Percentiles rank a stretch among this genome's conserved stretches.
phyloP scores from a whole-genome alignment of 2,797 vertebrate species.

The Acropternis orthonyx region DNA sequence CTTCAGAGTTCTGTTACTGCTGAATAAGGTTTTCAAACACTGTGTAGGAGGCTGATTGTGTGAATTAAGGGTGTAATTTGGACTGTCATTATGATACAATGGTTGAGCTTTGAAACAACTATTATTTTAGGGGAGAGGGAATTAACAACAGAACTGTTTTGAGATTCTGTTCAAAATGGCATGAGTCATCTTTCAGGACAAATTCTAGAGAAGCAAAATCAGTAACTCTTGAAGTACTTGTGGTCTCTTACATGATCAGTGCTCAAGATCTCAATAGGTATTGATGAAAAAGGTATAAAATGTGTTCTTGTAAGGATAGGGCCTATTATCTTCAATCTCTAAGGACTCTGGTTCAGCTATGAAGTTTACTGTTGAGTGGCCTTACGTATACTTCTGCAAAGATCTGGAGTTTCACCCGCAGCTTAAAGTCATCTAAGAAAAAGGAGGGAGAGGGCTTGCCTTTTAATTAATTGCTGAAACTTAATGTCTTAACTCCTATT shows the following conservation, averaged over 20 bases:
- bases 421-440: neutral
- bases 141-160: neutral
- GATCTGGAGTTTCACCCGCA: neutral
- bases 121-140: neutral
- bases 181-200: neutral
- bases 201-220: neutral
- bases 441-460: accelerated
- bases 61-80: neutral
- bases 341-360: neutral
- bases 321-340: neutral
- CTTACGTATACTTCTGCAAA: neutral
- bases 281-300: neutral
- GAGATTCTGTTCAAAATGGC: neutral
- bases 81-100: neutral
- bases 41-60: neutral
- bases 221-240: neutral
- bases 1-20: neutral
- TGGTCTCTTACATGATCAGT: neutral
- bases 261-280: neutral
- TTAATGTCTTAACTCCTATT: neutral
- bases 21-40: neutral
- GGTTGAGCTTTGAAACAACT: neutral
- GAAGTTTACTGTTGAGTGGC: neutral
- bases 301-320: neutral
- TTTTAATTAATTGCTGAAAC: neutral